Base-by-base conservation (phyloP, 2,888 invertebrate species). In the Rhagophthalmus giganteus region DNA sequence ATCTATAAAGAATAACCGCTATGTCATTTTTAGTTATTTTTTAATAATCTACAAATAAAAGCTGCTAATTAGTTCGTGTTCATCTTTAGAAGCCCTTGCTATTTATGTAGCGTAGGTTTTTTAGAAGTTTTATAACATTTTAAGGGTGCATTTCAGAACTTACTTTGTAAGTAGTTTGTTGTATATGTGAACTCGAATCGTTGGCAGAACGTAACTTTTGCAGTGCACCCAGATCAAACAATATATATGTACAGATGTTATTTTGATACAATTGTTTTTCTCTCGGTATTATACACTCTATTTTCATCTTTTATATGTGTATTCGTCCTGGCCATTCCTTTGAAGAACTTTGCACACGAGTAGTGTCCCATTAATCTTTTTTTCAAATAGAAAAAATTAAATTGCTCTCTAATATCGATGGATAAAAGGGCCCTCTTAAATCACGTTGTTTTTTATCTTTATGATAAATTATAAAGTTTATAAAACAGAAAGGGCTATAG, bases 21-120 rank as follows among this genome's bases (percentile, higher is more conserved):
- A 52, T 46, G 52, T 52, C 52, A 52, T 52, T 47, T 52, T 40
- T 47, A 40, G 31, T 26, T 28, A n/a, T 52, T 52, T 47, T 47
- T 35, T 37, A 50, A 50, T 37, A 32, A 50, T 34, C 34, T 41
- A 37, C 42, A 28, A 20, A 7, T 20, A 44, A 44, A 41, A 37
- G 12, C 28, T 30, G 50, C 33, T 35, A 15, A 38, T 38, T 35
- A 35, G 35, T 42, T 34, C 20, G 35, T 31, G 32, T 24, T 42
- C 10, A 28, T 11, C 32, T 24, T 46, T 46, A 46, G 35, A 16
- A 14, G 30, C 35, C 35, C 37, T 38, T 11, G 30, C 35, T 46
- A 31, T 31, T 35, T 3, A 31, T 35, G 45, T 37, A 46, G 45
- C 31, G 45, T 46, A 46, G 35, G 34, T 46, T 46, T 46, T 46